Conservation (phyloP, 2,888 invertebrate genomes). For the Crepidodera aurea region DNA sequence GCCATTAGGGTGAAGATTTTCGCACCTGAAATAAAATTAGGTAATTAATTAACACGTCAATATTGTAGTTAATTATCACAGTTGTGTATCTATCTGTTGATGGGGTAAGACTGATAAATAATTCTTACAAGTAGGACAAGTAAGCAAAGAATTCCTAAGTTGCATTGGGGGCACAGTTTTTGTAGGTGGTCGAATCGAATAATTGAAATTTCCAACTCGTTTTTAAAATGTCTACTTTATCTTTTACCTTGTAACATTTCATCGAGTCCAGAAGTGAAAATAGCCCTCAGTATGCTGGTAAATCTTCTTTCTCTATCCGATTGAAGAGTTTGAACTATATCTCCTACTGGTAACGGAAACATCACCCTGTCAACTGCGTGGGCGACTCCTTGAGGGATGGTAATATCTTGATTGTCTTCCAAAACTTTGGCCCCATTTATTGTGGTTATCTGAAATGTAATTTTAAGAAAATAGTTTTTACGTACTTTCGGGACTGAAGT, state of each 20-base stretch:
- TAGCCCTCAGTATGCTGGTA: slow-evolving; percentile 78
- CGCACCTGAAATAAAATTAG: slow-evolving; percentile 67
- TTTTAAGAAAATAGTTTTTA: too few relatives aligned
- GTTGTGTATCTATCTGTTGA: too few relatives aligned
- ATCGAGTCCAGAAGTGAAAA: slow-evolving; percentile 80
- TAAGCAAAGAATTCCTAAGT: neutral
- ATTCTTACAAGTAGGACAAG: too few relatives aligned
- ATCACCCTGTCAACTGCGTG: slow-evolving; percentile 86
- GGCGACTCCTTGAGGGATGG: slow-evolving; percentile 85
- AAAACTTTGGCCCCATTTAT: slow-evolving; percentile 85
- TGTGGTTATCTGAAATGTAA: slow-evolving; percentile 71
- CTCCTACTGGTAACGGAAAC: slow-evolving; percentile 90
- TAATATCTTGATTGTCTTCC: slow-evolving; percentile 83
- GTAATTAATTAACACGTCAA: too few relatives aligned
- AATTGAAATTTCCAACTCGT: too few relatives aligned
- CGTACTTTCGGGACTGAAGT: too few relatives aligned
- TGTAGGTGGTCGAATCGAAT: too few relatives aligned
- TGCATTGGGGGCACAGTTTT: too few relatives aligned
- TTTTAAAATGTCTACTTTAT: too few relatives aligned
- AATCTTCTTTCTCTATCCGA: slow-evolving; percentile 84
- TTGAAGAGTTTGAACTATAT: slow-evolving; percentile 83
- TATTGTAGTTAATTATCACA: too few relatives aligned
- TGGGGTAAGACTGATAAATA: too few relatives aligned
- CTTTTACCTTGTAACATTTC: slow-evolving; percentile 74
- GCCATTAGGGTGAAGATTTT: slow-evolving; percentile 88